Percentiles rank a stretch among this genome's conserved stretches.
Evolutionary conservation across 2,888 invertebrate species (phyloP).

Genomic region (Drymonia ruficornis): DNA sequence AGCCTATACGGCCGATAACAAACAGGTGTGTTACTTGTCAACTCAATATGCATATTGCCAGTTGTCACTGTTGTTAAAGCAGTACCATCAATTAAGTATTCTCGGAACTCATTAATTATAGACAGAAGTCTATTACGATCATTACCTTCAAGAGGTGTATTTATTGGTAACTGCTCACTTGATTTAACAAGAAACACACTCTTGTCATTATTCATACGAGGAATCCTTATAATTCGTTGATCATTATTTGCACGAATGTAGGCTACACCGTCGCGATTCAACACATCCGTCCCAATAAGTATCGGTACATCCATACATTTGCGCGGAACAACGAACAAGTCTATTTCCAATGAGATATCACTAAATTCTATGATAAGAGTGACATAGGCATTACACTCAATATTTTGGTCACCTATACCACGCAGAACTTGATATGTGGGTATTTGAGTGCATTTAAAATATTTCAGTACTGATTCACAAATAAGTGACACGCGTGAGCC

Average conservation of each 20-base stretch:
- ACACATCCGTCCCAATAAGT: conserved; percentile 32
- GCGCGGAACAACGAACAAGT: conserved; percentile 26
- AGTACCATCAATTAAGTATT: too few species aligned
- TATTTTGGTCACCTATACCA: conserved; percentile 32
- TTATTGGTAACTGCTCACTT: too few species aligned
- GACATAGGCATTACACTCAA: conserved; percentile 23
- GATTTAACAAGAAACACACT: too few species aligned
- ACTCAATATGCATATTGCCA: too few species aligned
- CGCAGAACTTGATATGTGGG: conserved; percentile 21
- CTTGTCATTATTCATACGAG: too few species aligned
- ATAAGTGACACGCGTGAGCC: conserved; percentile 31
- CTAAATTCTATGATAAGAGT: conserved; percentile 24
- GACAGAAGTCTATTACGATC: too few species aligned
- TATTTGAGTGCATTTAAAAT: conserved; percentile 15
- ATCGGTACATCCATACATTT: conserved; percentile 25
- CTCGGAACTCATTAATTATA: too few species aligned
- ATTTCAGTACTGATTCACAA: conserved; percentile 16
- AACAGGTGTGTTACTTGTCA: too few species aligned
- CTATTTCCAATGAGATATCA: conserved; percentile 29
- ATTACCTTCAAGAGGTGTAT: too few species aligned
- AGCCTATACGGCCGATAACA: too few species aligned
- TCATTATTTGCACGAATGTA: conserved; percentile 20
- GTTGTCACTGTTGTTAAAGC: too few species aligned
- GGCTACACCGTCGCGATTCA: conserved; percentile 30
- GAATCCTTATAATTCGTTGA: conserved; percentile 9